Evolutionary conservation across 2,888 invertebrate species (phyloP).

Genomic region (Monochamus alternatus): DNA sequence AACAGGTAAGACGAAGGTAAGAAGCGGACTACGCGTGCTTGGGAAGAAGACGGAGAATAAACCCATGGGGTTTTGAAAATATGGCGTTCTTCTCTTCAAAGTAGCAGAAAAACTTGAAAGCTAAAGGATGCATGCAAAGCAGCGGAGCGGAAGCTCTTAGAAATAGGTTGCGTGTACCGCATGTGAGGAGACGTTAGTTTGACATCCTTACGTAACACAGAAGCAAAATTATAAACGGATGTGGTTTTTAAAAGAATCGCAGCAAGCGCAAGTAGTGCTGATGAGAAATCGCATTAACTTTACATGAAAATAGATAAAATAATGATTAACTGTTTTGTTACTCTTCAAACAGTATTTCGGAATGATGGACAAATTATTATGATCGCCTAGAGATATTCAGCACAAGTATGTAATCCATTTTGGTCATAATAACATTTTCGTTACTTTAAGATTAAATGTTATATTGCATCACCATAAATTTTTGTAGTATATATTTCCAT

Average conservation of each 20-base stretch:
- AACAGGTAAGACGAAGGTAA: conserved; percentile 50
- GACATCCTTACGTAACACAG: conserved; percentile 25
- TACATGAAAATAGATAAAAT: too few species aligned
- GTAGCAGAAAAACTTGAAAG: conserved; percentile 41
- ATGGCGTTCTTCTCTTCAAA: conserved; percentile 28
- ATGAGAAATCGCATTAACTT: too few species aligned
- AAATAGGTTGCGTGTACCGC: conserved; percentile 13
- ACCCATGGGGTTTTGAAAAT: conserved; percentile 6
- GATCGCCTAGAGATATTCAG: too few species aligned
- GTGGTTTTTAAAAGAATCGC: not conserved
- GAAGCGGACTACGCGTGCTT: conserved; percentile 22
- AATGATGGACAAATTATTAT: too few species aligned
- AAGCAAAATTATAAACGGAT: conserved; percentile 25
- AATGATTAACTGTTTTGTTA: too few species aligned
- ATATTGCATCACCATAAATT: too few species aligned
- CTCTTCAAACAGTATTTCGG: too few species aligned
- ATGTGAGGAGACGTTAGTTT: conserved; percentile 4
- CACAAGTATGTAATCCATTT: too few species aligned
- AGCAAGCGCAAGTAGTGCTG: too few species aligned
- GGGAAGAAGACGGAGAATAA: conserved; percentile 36
- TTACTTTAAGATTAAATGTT: too few species aligned
- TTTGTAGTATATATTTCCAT: too few species aligned
- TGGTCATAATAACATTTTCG: too few species aligned
- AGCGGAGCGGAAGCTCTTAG: conserved; percentile 39
- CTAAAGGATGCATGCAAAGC: conserved; percentile 40